These are phyloP conservation scores for Drosophila yooni DNA, from an alignment of 2,888 invertebrate genomes.

Conservation along the genomic window DNA sequence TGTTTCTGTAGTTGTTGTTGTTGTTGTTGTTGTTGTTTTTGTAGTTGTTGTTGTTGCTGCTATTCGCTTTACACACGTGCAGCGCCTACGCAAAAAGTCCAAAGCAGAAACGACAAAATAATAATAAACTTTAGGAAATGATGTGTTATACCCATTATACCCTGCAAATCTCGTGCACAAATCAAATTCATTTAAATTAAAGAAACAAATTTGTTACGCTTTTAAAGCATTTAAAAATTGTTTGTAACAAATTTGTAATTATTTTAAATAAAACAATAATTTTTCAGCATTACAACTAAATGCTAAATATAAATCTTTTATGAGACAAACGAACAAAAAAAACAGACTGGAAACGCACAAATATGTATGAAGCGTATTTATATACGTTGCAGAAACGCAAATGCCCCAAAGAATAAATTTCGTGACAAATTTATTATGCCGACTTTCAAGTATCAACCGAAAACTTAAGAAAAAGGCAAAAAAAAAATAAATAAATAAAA, in stretches of 20 bases:
- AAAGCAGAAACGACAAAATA: conserved; percentile 24
- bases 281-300: neutral
- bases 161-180: neutral
- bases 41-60: conserved; percentile 18
- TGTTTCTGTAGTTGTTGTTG: neutral
- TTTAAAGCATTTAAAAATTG: too few relatives aligned
- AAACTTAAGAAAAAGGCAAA: conserved; percentile 7
- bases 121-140: conserved; percentile 14
- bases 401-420: conserved; percentile 4
- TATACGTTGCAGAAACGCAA: neutral
- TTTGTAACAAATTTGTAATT: neutral
- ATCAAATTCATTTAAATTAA: neutral
- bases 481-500: conserved; percentile 1
- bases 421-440: conserved; percentile 31
- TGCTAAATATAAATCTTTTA: neutral
- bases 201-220: neutral
- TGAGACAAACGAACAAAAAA: neutral
- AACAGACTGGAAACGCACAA: neutral
- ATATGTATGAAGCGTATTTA: neutral
- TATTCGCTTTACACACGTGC: conserved; percentile 60
- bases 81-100: conserved; percentile 65
- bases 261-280: neutral
- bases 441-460: conserved; percentile 9
- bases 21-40: conserved; percentile 1
- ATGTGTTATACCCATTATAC: neutral